Percentiles rank a stretch among this genome's conserved stretches.
These are phyloP conservation scores for Prenolepis imparis DNA, from an alignment of 2,888 invertebrate genomes.

Conservation along the genomic window DNA sequence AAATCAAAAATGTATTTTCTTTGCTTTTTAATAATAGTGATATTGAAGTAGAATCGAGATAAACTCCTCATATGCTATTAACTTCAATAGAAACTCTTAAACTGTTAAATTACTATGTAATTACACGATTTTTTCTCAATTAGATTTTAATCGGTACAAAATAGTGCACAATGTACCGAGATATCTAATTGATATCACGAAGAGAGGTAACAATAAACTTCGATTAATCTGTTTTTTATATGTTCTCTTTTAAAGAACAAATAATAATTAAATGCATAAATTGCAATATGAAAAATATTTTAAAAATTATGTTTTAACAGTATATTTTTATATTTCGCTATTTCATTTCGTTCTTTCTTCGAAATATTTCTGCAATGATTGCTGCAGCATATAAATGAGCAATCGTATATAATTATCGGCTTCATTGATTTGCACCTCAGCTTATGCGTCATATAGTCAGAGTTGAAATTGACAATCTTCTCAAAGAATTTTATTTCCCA, in stretches of 20 bases:
- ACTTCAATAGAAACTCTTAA: too few relatives aligned
- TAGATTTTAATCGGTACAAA: too few relatives aligned
- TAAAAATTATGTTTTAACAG: background rate
- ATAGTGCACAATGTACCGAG: too few relatives aligned
- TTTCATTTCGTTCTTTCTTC: background rate
- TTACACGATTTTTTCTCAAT: too few relatives aligned
- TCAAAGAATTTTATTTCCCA: background rate
- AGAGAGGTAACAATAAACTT: too few relatives aligned
- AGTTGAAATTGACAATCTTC: constrained; percentile 4
- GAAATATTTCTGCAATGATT: background rate
- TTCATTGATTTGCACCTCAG: background rate
- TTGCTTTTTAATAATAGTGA: too few relatives aligned
- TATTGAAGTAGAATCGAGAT: too few relatives aligned
- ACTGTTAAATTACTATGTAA: too few relatives aligned
- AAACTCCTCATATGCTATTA: too few relatives aligned
- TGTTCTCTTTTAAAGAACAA: background rate
- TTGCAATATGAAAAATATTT: background rate
- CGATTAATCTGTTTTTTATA: background rate
- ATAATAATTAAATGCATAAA: background rate
- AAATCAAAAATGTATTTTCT: too few relatives aligned
- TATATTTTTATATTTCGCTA: background rate
- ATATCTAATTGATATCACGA: too few relatives aligned
- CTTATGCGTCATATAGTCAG: constrained; percentile 12
- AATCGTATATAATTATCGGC: background rate
- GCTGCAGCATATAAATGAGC: background rate